These are phyloP conservation scores for Danionella cerebrum DNA, from an alignment of 2,113 vertebrate genomes.

Conservation along the genomic window DNA sequence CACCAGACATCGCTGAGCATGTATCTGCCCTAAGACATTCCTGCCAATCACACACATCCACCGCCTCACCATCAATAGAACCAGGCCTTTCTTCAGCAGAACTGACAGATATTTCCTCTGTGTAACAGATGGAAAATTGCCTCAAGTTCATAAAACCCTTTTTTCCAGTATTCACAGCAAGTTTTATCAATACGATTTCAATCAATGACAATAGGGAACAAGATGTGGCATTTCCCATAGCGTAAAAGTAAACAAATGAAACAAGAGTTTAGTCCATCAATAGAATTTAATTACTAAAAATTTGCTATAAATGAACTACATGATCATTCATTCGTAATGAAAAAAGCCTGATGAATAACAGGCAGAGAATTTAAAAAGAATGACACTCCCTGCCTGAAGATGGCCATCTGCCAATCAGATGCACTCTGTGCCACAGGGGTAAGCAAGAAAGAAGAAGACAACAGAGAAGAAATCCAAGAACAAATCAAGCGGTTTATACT, in stretches of 20 bases:
- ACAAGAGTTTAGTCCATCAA: not conserved
- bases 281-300: not conserved
- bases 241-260: not conserved
- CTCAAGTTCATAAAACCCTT: slow-evolving; percentile 25
- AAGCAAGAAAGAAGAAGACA: too few relatives aligned
- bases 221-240: not conserved
- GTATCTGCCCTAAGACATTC: slow-evolving; percentile 39
- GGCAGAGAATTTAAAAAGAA: not conserved
- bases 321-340: not conserved
- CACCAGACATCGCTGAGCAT: slow-evolving; percentile 54
- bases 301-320: not conserved
- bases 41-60: slow-evolving; percentile 18
- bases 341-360: not conserved
- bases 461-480: too few relatives aligned
- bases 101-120: slow-evolving; percentile 18
- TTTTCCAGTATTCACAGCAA: slow-evolving; percentile 1
- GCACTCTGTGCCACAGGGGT: too few relatives aligned
- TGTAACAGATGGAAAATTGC: too few relatives aligned
- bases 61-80: slow-evolving; percentile 2
- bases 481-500: too few relatives aligned
- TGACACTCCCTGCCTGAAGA: too few relatives aligned
- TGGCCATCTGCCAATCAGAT: too few relatives aligned
- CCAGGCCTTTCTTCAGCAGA: not conserved
- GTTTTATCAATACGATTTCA: not conserved
- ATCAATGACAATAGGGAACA: slow-evolving; percentile 14